phyloP scores from a whole-genome alignment of 2,888 invertebrate genomes.

The Campopleginae sp. region DNA sequence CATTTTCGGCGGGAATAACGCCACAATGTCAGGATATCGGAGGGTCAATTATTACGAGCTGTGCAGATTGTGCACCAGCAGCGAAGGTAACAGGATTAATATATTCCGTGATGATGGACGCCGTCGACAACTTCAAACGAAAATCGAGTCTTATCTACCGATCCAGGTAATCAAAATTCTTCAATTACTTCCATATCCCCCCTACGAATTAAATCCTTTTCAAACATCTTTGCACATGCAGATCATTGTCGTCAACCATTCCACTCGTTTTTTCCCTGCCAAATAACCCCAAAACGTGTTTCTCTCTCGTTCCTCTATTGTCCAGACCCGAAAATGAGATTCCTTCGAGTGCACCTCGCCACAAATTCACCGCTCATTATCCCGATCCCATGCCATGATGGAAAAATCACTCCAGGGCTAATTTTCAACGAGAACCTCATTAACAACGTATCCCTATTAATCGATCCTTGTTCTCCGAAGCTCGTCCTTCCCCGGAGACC shows the following conservation, averaged over 20 bases:
- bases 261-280: not conserved
- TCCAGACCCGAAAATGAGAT: not conserved
- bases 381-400: not conserved
- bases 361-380: not conserved
- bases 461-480: not conserved
- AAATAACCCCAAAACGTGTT: not conserved
- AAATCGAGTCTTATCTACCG: conserved; percentile 88
- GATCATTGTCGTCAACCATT: not conserved
- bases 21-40: conserved; percentile 88
- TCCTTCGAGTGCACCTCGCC: not conserved
- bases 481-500: not conserved
- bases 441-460: not conserved
- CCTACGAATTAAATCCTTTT: not conserved
- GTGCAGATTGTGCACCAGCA: conserved; percentile 89
- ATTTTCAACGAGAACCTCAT: not conserved
- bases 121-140: conserved; percentile 87
- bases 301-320: not conserved
- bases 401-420: not conserved
- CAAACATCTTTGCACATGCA: not conserved
- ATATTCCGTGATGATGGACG: conserved; percentile 89
- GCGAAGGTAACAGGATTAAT: conserved; percentile 88
- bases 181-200: conserved; percentile 25
- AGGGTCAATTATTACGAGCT: conserved; percentile 90
- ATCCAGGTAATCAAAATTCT: conserved; percentile 85
- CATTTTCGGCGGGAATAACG: conserved; percentile 74